A percentile compares a stretch with the other conserved stretches of the same genome.
Evolutionary conservation across 2,888 invertebrate genomes (phyloP).

Genomic region (Elgonia sp.): DNA sequence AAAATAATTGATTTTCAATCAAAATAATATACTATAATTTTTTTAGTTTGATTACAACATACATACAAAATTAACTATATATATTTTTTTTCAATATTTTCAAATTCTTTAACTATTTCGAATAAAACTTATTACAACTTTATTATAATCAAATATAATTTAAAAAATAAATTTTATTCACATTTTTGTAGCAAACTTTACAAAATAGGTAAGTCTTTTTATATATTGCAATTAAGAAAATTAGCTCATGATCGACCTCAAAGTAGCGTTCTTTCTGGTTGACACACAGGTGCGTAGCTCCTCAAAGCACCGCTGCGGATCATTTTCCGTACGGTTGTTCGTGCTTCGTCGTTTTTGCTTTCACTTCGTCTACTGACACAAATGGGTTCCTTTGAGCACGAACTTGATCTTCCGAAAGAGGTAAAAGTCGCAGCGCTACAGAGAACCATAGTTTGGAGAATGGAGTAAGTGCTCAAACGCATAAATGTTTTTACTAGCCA

Average conservation of each 20-base stretch:
- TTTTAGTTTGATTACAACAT: too few relatives aligned
- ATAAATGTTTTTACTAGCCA: slow-evolving; percentile 74
- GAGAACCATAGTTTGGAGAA: slow-evolving; percentile 59
- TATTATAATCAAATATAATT: too few relatives aligned
- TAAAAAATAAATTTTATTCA: too few relatives aligned
- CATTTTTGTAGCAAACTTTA: too few relatives aligned
- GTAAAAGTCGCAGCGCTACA: slow-evolving; percentile 68
- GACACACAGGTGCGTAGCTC: slow-evolving; percentile 66
- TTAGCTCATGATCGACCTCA: slow-evolving; percentile 58
- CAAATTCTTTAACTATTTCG: too few relatives aligned
- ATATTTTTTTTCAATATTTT: too few relatives aligned
- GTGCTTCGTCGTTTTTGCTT: slow-evolving; percentile 66
- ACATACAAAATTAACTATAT: too few relatives aligned
- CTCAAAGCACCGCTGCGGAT: slow-evolving; percentile 58
- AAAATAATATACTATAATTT: too few relatives aligned
- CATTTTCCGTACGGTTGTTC: slow-evolving; percentile 68
- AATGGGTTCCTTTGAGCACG: slow-evolving; percentile 72
- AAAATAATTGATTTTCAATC: too few relatives aligned
- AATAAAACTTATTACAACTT: too few relatives aligned
- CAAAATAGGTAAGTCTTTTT: not conserved
- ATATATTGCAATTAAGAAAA: slow-evolving; percentile 59
- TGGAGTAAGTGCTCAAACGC: slow-evolving; percentile 73
- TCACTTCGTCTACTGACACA: slow-evolving; percentile 71
- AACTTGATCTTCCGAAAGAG: slow-evolving; percentile 73
- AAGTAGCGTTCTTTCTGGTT: slow-evolving; percentile 54